Base-by-base conservation (phyloP, 2,888 invertebrate genomes). In the Nowickia ferox region DNA sequence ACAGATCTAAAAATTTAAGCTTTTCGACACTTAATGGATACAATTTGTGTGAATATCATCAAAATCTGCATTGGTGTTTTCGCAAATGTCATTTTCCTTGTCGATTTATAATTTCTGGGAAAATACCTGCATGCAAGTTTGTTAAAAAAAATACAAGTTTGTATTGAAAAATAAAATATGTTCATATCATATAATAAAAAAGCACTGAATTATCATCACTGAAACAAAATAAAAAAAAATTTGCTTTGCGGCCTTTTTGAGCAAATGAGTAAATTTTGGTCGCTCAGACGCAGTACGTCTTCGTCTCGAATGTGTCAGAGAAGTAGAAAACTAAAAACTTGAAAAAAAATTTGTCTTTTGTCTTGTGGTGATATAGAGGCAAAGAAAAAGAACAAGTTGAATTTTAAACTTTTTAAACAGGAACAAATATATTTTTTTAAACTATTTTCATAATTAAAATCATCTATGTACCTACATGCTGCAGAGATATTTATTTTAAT, bases 211-310 rank as follows among this genome's bases (percentile, higher is more conserved):
- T 71, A 48, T 19, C 71, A 63, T n/a, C 63, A 79, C 44, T 79
- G 55, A 15, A 71, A 51, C 13, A 63, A 74, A 59, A 59, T 65
- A 66, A 77, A 19, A 76, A 79, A 59, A 30, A 53, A 71, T 55
- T 75, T 55, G 48, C 22, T 55, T 63, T 86, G 46, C 13, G 17
- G 19, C 13, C 71, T 79, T 68, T 84, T 17, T 55, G 63, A 79
- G 79, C 44, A 61, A 51, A 61, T 46, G 81, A 84, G 83, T 71
- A 83, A 65, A 76, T 79, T 86, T 84, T 86, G 76, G 84, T 76
- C 38, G 84, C 86, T 86, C 86, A 86, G 86, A 84, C 86, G 86
- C 84, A 86, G 79, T 86, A 80, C 79, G 79, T 80, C 86, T 79
- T 84, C 84, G 82, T 82, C 84, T 78, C 82, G 79, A 72, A 79